Evolutionary conservation across 2,797 vertebrate species (phyloP).

Genomic region (Takifugu ocellatus): DNA sequence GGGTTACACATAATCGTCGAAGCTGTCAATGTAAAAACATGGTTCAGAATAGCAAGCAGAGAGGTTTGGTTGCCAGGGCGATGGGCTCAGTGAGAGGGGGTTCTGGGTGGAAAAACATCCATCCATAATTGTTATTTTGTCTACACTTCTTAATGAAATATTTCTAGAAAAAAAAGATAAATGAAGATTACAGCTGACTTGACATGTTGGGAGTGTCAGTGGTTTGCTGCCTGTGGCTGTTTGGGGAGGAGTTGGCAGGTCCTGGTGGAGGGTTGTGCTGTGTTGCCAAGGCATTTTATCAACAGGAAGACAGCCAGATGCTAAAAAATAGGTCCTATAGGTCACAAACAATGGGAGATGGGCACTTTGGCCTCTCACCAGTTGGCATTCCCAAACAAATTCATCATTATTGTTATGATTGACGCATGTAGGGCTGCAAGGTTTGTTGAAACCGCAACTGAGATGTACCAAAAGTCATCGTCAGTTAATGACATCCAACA

Average conservation of each 20-base stretch:
- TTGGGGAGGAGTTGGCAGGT: slow-evolving; percentile 5
- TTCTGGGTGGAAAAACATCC: too few relatives aligned
- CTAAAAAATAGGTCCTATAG: slow-evolving; percentile 34
- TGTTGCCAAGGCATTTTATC: slow-evolving; percentile 48
- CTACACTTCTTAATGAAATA: neutral
- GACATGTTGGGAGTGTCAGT: slow-evolving; percentile 10
- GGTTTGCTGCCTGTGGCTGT: slow-evolving; percentile 13
- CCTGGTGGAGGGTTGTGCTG: slow-evolving; percentile 33
- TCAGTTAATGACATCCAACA: slow-evolving; percentile 2
- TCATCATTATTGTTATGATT: neutral
- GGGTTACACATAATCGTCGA: neutral
- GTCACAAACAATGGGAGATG: slow-evolving; percentile 24
- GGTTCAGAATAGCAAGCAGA: too few relatives aligned
- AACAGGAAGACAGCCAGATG: slow-evolving; percentile 47
- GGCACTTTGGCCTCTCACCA: slow-evolving; percentile 29
- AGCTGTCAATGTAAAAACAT: too few relatives aligned
- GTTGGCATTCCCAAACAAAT: slow-evolving; percentile 27
- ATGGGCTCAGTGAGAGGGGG: too few relatives aligned
- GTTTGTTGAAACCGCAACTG: neutral
- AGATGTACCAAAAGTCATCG: slow-evolving; percentile 22
- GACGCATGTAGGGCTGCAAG: slow-evolving; percentile 14
- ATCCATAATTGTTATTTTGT: neutral
- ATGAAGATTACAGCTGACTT: neutral
- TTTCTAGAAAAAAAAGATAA: neutral
- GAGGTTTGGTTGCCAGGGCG: too few relatives aligned